Percentiles rank a stretch among this genome's conserved stretches.
Conservation (phyloP, 2,113 vertebrate genomes). For the Ptychochromis oligacanthus region DNA sequence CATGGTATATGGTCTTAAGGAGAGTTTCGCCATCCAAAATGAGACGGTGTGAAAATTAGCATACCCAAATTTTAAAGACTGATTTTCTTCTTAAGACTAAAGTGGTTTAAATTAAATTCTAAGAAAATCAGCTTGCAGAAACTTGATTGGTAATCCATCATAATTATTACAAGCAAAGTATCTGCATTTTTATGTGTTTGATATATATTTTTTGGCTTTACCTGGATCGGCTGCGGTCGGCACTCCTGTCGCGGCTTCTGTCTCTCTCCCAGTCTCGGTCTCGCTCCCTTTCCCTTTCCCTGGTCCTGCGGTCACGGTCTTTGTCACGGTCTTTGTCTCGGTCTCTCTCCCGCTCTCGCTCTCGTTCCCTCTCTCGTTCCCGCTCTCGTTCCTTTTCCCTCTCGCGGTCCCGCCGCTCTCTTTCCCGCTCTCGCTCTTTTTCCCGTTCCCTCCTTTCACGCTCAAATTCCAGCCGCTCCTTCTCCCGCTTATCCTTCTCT, state of each 20-base stretch:
- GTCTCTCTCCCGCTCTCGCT: slow-evolving; percentile 79
- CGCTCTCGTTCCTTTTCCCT: slow-evolving; percentile 94
- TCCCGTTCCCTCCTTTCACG: slow-evolving; percentile 87
- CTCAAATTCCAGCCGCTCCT: slow-evolving; percentile 93
- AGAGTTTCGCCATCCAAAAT: background rate
- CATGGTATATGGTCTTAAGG: background rate
- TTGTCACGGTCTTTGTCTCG: slow-evolving; percentile 71
- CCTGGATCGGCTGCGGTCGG: slow-evolving; percentile 92
- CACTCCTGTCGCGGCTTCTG: slow-evolving; percentile 85
- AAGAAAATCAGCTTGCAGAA: background rate
- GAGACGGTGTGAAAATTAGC: background rate
- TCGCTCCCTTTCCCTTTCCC: slow-evolving; percentile 83
- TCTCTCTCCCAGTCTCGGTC: slow-evolving; percentile 89
- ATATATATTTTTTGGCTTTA: slow-evolving; percentile 39
- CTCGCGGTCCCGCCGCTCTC: slow-evolving; percentile 78
- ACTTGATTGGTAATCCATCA: background rate
- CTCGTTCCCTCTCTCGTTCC: slow-evolving; percentile 91
- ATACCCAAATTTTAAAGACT: background rate
- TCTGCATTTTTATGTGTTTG: background rate
- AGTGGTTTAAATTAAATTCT: background rate
- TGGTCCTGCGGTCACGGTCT: slow-evolving; percentile 86
- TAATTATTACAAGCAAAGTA: background rate
- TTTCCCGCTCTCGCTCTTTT: slow-evolving; percentile 79
- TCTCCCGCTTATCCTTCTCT: slow-evolving; percentile 98
- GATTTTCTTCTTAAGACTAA: no score